phyloP scores from a whole-genome alignment of 2,888 invertebrate genomes.

The Drosophila imparisetae region DNA sequence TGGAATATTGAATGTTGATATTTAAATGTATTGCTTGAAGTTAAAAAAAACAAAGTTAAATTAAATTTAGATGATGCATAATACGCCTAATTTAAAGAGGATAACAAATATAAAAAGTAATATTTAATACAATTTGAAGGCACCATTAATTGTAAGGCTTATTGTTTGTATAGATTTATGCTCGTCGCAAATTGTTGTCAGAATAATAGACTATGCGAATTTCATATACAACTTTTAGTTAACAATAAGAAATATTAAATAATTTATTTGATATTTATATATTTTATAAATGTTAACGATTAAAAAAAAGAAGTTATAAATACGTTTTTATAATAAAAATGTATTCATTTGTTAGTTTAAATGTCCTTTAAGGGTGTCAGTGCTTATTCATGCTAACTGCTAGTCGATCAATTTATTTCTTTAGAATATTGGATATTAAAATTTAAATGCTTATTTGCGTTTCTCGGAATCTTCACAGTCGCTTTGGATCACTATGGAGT shows the following conservation, averaged over 20 bases:
- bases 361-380: neutral
- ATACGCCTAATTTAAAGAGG: neutral
- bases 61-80: neutral
- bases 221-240: neutral
- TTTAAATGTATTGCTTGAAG: no score
- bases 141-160: neutral
- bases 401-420: neutral
- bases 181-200: neutral
- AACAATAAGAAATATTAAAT: neutral
- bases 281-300: neutral
- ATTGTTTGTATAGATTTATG: neutral
- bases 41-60: neutral
- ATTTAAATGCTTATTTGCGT: neutral
- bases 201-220: neutral
- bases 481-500: neutral
- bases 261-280: neutral
- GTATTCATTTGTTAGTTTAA: neutral
- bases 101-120: neutral
- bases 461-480: slow-evolving; percentile 10
- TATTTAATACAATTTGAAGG: neutral
- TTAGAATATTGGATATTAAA: neutral
- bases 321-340: neutral
- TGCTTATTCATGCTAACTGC: neutral
- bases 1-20: neutral
- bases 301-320: neutral